phyloP scores from a whole-genome alignment of 2,113 vertebrate species.

The Eonycteris spelaea region DNA sequence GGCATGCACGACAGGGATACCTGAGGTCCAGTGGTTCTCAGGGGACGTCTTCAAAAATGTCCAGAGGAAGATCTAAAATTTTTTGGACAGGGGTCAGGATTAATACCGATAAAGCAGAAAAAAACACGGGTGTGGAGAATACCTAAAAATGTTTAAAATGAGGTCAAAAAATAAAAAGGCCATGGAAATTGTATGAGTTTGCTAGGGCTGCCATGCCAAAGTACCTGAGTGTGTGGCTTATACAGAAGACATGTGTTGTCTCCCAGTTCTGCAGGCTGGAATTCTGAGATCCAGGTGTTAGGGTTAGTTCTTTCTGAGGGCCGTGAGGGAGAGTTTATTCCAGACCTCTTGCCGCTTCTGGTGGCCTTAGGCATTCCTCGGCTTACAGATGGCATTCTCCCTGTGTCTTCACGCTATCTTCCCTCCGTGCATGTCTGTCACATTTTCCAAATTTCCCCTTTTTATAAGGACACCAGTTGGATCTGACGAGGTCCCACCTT shows the following conservation, averaged over 20 bases:
- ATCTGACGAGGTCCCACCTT: not conserved
- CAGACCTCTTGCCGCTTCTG: not conserved
- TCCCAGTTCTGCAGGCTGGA: not conserved
- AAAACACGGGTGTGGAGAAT: not conserved
- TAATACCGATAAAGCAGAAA: not conserved
- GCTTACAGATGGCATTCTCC: not conserved
- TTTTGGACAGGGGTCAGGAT: not conserved
- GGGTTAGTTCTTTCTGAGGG: not conserved
- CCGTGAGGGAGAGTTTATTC: not conserved
- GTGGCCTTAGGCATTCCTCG: not conserved
- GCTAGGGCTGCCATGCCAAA: not conserved
- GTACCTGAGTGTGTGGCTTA: rapidly evolving
- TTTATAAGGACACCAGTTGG: not conserved
- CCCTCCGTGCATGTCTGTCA: not conserved
- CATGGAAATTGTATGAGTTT: not conserved
- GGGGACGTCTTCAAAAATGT: not conserved
- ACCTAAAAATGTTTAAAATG: not conserved
- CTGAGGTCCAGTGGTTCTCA: not conserved
- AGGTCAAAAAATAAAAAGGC: not conserved
- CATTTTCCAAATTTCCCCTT: not conserved
- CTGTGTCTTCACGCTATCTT: not conserved
- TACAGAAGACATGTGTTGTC: not conserved
- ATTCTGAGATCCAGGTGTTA: rapidly evolving
- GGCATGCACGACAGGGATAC: not conserved
- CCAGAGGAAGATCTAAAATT: not conserved